Conservation (phyloP, 2,113 vertebrate genomes). For the Entosphenus tridentatus region DNA sequence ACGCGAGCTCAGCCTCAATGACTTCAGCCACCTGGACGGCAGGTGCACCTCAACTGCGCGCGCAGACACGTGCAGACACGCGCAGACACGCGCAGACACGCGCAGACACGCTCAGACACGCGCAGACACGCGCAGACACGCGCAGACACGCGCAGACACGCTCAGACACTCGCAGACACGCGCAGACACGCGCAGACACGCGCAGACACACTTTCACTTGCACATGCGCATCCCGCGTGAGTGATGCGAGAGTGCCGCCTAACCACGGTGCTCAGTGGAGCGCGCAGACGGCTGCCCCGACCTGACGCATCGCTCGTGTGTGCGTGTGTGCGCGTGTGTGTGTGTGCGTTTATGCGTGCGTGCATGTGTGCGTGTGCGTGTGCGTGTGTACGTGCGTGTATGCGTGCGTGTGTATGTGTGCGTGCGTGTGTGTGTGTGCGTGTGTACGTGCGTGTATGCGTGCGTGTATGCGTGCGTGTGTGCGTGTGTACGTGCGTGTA, state of each 20-base stretch:
- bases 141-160: background rate
- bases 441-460: background rate
- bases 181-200: background rate
- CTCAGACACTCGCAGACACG: background rate
- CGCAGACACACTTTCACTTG: background rate
- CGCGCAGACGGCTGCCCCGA: background rate
- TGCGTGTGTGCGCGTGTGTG: background rate
- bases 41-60: background rate
- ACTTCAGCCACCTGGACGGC: background rate
- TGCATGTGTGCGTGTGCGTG: background rate
- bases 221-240: background rate
- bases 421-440: background rate
- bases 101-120: background rate
- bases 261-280: background rate
- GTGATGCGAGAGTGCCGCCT: background rate
- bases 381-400: background rate
- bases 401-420: background rate
- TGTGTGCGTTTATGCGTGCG: background rate
- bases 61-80: background rate
- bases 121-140: background rate
- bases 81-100: background rate
- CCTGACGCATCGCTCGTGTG: background rate
- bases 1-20: slow-evolving; percentile 1
- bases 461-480: background rate
- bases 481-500: background rate